Base-by-base conservation (phyloP, 2,888 invertebrate species). In the Julus scandinavius region DNA sequence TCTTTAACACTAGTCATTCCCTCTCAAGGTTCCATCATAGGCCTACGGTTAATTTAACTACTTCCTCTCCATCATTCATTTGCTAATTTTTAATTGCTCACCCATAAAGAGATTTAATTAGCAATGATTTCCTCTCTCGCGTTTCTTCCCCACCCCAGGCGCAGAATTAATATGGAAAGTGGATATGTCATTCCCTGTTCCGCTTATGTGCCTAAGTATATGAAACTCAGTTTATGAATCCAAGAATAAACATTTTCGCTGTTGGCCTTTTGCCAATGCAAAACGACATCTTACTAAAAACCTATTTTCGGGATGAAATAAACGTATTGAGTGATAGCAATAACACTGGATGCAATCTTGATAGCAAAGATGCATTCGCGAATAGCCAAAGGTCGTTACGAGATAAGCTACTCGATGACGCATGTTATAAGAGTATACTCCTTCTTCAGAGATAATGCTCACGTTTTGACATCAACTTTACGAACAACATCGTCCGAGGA, bases 61-160 rank as follows among this genome's bases (percentile, higher is more conserved):
- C 63, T 72, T 72, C 63, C 63, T 72, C 63, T 72, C 63, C 63
- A 72, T 72, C 63, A 72, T 72, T 72, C 63, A 72, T 72, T 72
- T 72, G 63, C 63, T 72, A 72, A 72, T 72, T 72, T 72, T 72
- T 72, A 72, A 72, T 72, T 72, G 63, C 63, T 72, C 63, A 20
- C 63, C 63, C 63, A 72, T 72, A 72, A 72, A 72, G 63, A 72
- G 63, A 72, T 72, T 72, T 72, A 72, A 72, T 72, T 72, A 72
- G 63, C 63, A 72, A 72, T 72, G 63, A 72, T 72, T 72, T 72
- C 63, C 63, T 72, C 63, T 20, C 63, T 72, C 63, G 63, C 63
- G 20, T 72, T 72, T 72, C 63, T 72, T 11, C 63, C 20, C 63
- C 63, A 72, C 63, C 63, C 63, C 63, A 20, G 63, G 63, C 63